phyloP scores from a whole-genome alignment of 2,113 vertebrate genomes.

The Donacobius atricapilla region DNA sequence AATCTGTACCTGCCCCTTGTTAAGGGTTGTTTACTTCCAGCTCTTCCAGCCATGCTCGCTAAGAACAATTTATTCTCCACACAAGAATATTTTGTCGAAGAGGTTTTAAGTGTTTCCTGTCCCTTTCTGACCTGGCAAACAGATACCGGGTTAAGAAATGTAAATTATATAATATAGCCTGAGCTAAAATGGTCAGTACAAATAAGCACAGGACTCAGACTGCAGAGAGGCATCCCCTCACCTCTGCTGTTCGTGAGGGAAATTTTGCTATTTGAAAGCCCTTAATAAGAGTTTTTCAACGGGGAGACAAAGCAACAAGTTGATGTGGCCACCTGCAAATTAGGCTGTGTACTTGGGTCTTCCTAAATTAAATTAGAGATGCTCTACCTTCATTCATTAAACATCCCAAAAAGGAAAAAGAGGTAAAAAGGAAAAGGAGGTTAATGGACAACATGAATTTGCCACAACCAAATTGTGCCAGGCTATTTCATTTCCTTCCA shows the following conservation, averaged over 20 bases:
- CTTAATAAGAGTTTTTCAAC: background rate
- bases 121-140: background rate
- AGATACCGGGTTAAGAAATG: background rate
- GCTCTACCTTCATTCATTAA: background rate
- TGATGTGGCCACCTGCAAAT: background rate
- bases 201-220: background rate
- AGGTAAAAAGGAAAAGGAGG: too few relatives aligned
- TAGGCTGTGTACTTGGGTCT: background rate
- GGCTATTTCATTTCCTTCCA: background rate
- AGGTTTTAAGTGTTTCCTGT: background rate
- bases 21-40: background rate
- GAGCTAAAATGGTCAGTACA: background rate
- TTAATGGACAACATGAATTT: background rate
- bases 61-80: background rate
- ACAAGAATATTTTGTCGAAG: background rate
- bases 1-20: background rate
- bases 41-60: background rate
- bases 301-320: background rate
- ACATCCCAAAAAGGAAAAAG: too few relatives aligned
- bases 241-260: background rate
- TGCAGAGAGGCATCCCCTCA: background rate
- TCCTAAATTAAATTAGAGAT: background rate
- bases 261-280: background rate
- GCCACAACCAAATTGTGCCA: background rate
- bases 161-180: background rate